Evolutionary conservation across 2,888 invertebrate species (phyloP), one percentile per base, ranked within the genome.

Genomic region (Drosophila gaucha): DNA sequence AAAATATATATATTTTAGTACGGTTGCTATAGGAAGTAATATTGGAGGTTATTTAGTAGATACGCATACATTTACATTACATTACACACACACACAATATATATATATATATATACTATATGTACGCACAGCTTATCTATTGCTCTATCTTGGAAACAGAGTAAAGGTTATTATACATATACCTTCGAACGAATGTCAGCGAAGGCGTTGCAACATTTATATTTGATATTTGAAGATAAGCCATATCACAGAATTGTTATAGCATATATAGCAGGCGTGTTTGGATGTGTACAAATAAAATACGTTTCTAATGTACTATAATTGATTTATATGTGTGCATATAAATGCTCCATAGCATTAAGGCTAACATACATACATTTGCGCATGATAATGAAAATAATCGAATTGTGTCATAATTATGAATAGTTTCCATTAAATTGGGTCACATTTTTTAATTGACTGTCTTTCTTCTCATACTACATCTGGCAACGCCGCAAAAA

Each of bases 401-500:
- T 14, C 26, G n/a, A 10, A 47, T 12, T 22, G 33, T 33, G 22
- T 33, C 31, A 33, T 31, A 33, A 33, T 33, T 46, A 20, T 46
- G 3, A 24, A 24, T 18, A 16, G 3, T 16, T 2, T 5, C 16
- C 31, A 20, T 16, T 31, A 47, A n/a, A 24, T 47, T 22, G 22
- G 47, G 16, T 24, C 14, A 47, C 18, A 24, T 14, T 16, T 22
- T 9, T 14, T 14, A 18, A 30, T 9, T 30, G 3, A 9, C 10
- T 30, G 1, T 14, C 1, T 33, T 6, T 33, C 5, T 33, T 9
- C n/a, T n/a, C n/a, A n/a, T n/a, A n/a, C n/a, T n/a, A 30, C 1
- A 18, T 44, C 18, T 44, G 44, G 26, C 14, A 43, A 24, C 14
- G 22, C n/a, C 39, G n/a, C n/a, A n/a, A n/a, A n/a, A n/a, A n/a